Evolutionary conservation across 2,797 vertebrate genomes (phyloP), one percentile per base, ranked within the genome.

Genomic region (Sebastes iracundus): DNA sequence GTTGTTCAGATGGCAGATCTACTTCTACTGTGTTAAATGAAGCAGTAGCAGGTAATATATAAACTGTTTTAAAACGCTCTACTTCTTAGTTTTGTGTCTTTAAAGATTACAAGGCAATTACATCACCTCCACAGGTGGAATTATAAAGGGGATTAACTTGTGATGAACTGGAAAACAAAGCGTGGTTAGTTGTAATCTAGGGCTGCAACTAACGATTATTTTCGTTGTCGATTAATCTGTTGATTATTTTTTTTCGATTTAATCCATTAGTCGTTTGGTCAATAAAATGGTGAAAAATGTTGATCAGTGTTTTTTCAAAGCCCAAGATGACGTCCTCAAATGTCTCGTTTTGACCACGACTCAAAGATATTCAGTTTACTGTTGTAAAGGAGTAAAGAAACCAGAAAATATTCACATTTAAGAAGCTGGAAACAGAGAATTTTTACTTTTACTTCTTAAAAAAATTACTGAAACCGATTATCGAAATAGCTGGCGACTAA

Each of bases 1-100:
- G 64, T 27, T 81, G 77, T 88, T 81, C 83, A 56, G 56, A 76
- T 79, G 38, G 20, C 4, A 20, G 58, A 35, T 86, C 77, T 79
- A 85, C 68, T 49, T 88, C 69, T 91, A 75, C 53, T 61, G 71
- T 76, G 83, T 88, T 89, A 88, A 32, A 84, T 60, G 16, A 90
- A 79, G 68, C 30, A 81, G 80, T 56, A 82, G 82, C 77, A 68
- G 53, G 58, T 55, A n/a, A 22, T 53, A 25, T 60, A 55, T 56
- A 16, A 42, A 75, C 20, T 5, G 2, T 16, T 28, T 56, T 70
- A 25, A 53, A 63, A 20, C 2, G 20, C 12, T 9, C 6, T 1
- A 7, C 8, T 10, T 27, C 1, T 63, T 66, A 5, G 25, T 63
- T 71, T 80, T 32, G 25, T 28, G 20, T 49, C 22, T 64, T 75